Conservation (phyloP, 2,888 invertebrate species). For the Hartigia nigra region DNA sequence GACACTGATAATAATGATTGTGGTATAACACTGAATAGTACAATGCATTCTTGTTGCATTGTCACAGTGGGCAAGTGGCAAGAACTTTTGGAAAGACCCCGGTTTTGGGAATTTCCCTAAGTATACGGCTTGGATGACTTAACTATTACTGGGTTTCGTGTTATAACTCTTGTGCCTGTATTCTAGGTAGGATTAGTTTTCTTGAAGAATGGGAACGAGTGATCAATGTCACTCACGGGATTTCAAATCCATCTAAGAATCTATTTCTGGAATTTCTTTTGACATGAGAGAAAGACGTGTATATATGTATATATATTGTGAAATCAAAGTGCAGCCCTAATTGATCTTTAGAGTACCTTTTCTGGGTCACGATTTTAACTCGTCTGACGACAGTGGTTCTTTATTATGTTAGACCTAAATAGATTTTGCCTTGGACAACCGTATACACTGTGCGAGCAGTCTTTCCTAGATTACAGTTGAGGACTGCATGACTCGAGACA, state of each 20-base stretch:
- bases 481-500: background rate
- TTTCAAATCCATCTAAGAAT: background rate
- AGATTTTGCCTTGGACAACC: background rate
- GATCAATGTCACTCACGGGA: background rate
- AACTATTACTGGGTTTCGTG: background rate
- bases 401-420: background rate
- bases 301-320: background rate
- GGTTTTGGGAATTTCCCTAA: background rate
- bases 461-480: background rate
- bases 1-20: background rate
- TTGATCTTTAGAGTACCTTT: background rate
- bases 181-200: background rate
- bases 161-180: too few relatives aligned
- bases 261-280: background rate
- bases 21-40: background rate
- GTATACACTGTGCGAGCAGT: background rate
- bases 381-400: background rate
- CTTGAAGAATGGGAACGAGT: background rate
- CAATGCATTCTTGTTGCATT: background rate
- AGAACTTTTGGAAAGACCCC: background rate
- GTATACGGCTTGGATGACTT: background rate
- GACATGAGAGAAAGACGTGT: background rate
- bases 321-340: background rate
- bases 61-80: too few relatives aligned
- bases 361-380: background rate